phyloP scores from a whole-genome alignment of 2,113 vertebrate species.

The Dolichotis patagonum region DNA sequence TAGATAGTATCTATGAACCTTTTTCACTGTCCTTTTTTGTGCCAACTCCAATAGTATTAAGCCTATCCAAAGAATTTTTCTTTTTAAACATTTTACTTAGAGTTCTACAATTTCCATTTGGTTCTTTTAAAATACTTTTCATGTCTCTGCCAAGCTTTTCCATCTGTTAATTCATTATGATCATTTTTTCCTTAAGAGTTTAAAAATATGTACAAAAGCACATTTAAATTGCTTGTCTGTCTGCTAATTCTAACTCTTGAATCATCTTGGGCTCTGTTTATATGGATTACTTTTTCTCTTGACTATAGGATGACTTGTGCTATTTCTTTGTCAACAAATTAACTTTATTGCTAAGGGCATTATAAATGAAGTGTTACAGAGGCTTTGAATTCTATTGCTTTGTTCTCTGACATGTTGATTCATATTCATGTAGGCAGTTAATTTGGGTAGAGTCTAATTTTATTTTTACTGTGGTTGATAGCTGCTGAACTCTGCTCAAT shows the following conservation, averaged over 20 bases:
- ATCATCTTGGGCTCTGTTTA: neutral
- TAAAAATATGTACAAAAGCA: neutral
- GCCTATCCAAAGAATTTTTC: neutral
- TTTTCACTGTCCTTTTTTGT: conserved; percentile 22
- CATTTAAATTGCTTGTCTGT: conserved; percentile 18
- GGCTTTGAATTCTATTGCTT: conserved; percentile 17
- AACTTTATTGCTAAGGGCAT: neutral
- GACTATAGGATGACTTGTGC: neutral
- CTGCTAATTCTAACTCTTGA: neutral
- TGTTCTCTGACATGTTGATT: neutral
- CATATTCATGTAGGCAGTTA: conserved; percentile 11
- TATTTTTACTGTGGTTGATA: neutral
- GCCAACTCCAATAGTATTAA: neutral
- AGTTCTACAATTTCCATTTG: conserved; percentile 28
- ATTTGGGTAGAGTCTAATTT: neutral
- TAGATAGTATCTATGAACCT: conserved; percentile 17
- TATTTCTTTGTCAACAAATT: neutral
- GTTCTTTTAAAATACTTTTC: neutral
- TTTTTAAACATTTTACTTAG: conserved; percentile 2
- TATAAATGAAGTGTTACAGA: neutral
- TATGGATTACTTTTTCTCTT: conserved; percentile 18
- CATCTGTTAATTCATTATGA: conserved; percentile 41
- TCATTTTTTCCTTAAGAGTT: neutral
- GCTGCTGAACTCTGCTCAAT: neutral
- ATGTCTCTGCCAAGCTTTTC: conserved; percentile 48